phyloP scores from a whole-genome alignment of 2,888 invertebrate species.

The Dolichopus griseipennis region DNA sequence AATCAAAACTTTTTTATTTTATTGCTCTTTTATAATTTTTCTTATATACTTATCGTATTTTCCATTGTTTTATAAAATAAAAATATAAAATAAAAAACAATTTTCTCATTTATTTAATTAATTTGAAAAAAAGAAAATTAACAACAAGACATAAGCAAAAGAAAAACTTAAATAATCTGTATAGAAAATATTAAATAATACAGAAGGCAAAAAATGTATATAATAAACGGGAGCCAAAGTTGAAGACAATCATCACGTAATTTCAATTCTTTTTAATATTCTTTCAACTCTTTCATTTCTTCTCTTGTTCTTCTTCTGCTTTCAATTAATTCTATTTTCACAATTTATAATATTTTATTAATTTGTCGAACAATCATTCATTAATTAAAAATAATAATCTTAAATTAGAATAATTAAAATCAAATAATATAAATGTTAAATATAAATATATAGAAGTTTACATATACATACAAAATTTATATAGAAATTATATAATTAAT shows the following conservation, averaged over 20 bases:
- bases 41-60: neutral
- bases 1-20: neutral
- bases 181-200: too few relatives aligned
- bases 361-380: neutral
- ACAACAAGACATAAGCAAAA: too few relatives aligned
- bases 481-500: neutral
- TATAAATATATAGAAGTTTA: too few relatives aligned
- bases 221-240: neutral
- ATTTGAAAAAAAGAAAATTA: too few relatives aligned
- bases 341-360: neutral
- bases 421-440: neutral
- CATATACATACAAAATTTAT: neutral
- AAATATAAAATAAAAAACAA: too few relatives aligned
- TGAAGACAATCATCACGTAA: conserved; percentile 1
- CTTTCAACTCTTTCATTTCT: too few relatives aligned
- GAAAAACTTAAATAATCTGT: too few relatives aligned
- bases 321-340: too few relatives aligned
- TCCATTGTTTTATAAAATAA: neutral
- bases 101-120: neutral
- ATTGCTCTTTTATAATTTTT: neutral
- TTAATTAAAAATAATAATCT: conserved; percentile 4
- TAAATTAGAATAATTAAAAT: conserved; percentile 6
- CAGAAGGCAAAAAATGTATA: too few relatives aligned
- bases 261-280: too few relatives aligned
- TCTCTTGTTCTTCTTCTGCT: too few relatives aligned